Percentiles rank a stretch among this genome's conserved stretches.
These are phyloP conservation scores for Chaitophorus viminalis DNA, from an alignment of 2,888 invertebrate genomes.

Conservation along the genomic window DNA sequence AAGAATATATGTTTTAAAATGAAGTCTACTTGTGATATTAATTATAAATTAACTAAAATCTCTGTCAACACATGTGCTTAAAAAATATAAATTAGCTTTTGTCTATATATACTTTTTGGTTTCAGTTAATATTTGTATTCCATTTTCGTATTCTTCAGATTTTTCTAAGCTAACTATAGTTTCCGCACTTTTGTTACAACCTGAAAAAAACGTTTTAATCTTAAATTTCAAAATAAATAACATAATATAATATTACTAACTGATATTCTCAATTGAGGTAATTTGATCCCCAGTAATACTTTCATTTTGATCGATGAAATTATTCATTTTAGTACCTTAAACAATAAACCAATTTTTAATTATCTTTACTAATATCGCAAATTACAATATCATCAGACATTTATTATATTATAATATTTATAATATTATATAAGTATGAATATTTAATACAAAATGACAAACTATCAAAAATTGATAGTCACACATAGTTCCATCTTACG, in stretches of 20 bases:
- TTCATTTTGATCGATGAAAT: background rate
- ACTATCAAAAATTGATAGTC: no score
- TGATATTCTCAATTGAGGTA: background rate
- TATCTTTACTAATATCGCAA: background rate
- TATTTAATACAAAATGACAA: no score
- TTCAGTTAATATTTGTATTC: conserved; percentile 11
- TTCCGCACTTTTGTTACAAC: background rate
- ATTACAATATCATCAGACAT: background rate
- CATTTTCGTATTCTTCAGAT: background rate
- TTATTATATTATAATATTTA: no score
- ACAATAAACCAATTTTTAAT: background rate
- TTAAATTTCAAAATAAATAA: background rate
- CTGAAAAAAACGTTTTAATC: conserved; percentile 27
- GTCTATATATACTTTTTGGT: no score
- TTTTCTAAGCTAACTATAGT: background rate
- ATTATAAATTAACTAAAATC: no score
- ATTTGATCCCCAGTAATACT: background rate
- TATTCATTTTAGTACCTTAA: conserved; percentile 10
- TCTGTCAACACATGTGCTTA: no score
- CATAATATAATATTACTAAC: background rate
- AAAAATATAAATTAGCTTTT: no score
- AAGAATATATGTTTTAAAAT: no score
- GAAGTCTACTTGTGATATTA: no score
- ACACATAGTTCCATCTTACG: no score
- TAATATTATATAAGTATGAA: no score